Percentiles rank a stretch among this genome's conserved stretches.
These are phyloP conservation scores for Nothoprocta pentlandii DNA, from an alignment of 2,113 vertebrate genomes.

Conservation along the genomic window DNA sequence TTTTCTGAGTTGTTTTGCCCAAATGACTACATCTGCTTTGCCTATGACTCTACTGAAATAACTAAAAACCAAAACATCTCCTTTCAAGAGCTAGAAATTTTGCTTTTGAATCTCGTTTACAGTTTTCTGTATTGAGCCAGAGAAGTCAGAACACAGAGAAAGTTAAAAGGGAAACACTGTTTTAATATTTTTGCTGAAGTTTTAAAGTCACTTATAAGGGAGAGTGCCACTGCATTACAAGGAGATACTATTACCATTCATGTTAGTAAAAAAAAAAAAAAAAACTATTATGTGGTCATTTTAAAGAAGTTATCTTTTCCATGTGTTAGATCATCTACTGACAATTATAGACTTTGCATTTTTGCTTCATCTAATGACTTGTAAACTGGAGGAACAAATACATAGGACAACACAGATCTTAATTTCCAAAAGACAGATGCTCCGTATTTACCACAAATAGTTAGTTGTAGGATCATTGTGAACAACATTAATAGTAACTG, in stretches of 20 bases:
- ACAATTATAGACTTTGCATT: background rate
- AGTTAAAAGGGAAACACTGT: background rate
- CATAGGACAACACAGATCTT: background rate
- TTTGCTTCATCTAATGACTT: background rate
- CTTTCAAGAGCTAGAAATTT: background rate
- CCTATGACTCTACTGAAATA: background rate
- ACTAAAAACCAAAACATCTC: background rate
- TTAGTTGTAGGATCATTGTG: background rate
- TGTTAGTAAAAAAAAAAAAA: background rate
- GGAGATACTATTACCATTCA: background rate
- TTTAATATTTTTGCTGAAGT: background rate
- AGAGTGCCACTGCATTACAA: background rate
- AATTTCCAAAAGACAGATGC: background rate
- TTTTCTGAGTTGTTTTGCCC: background rate
- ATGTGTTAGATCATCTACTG: background rate
- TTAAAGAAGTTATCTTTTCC: background rate
- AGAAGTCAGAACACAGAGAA: background rate
- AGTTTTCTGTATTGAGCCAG: background rate
- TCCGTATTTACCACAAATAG: background rate
- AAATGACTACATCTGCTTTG: rapidly evolving
- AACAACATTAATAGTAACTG: background rate
- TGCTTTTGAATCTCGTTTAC: background rate
- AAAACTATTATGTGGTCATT: background rate
- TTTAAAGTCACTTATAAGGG: background rate
- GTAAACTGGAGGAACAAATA: background rate